Base-by-base conservation (phyloP, 1,140 invertebrate species). In the Ptiloglossa arizonensis region DNA sequence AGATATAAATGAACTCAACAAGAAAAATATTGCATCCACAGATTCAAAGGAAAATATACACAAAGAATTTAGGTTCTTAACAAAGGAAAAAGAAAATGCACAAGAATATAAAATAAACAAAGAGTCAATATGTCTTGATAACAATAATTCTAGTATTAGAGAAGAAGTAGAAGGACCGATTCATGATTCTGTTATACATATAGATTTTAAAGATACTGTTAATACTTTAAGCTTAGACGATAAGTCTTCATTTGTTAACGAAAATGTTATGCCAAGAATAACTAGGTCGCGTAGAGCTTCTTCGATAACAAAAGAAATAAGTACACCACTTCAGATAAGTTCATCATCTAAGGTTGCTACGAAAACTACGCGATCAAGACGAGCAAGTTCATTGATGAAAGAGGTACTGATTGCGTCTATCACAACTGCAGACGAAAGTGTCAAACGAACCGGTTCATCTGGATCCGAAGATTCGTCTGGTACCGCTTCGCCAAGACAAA, bases 241-340 rank as follows among this genome's bases (percentile, higher is more conserved):
- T 8, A 60, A 44, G 9, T 19, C 46, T 0, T 35, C 8, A 5
- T 13, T 2, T 2, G 4, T 13, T 17, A 15, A 1, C 24, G 32
- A 54, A 9, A 29, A 57, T 24, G 17, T 63, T 17, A 77, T 73
- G 19, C 72, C 74, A 5, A 70, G 81, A 60, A 72, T 79, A 44
- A 85, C 75, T 9, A 87, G 85, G 54, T 81, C 84, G 3, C 81
- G 69, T 38, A 74, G 83, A 82, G 83, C 83, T 50, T 77, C 75
- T 8, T 89, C 87, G 19, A 48, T 80, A 9, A 32, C 50, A 15
- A 77, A 79, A 24, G 79, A 85, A 11, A 66, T 29, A 38, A 60
- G 5, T 19, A 38, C 29, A 4, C 9, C 57, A 15, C 24, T 44
- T 15, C 9, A 13, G 3, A 9, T 27, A 17, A 44, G 44, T 72